Evolutionary conservation across 1,140 invertebrate species (phyloP).

Genomic region (Anagrus nilaparvatae): DNA sequence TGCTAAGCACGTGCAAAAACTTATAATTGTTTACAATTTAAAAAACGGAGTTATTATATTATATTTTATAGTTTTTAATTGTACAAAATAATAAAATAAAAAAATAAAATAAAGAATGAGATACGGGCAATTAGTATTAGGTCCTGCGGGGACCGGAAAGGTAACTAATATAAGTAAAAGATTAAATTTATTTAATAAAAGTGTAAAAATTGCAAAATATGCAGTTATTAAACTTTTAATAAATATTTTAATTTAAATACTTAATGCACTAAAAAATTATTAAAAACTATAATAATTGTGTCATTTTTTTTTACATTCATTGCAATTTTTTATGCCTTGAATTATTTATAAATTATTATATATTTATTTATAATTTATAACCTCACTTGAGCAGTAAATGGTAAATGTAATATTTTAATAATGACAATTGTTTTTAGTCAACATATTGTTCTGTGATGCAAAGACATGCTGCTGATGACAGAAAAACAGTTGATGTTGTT

Average conservation of each 20-base stretch:
- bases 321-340: too few species aligned
- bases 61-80: conserved; percentile 14
- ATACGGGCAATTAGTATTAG: conserved; percentile 90
- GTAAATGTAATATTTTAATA: conserved; percentile 2
- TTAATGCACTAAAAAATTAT: too few species aligned
- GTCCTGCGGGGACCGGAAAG: conserved; percentile 92
- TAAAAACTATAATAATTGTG: too few species aligned
- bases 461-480: conserved; percentile 66
- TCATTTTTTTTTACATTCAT: too few species aligned
- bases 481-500: conserved; percentile 73
- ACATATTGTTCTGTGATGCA: conserved; percentile 90
- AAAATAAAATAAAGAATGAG: conserved; percentile 50
- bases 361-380: too few species aligned
- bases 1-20: too few species aligned
- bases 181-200: conserved; percentile 1
- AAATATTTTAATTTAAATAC: too few species aligned
- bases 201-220: neutral
- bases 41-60: too few species aligned
- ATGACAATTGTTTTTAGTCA: conserved; percentile 50
- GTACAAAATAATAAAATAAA: conserved; percentile 11
- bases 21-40: too few species aligned
- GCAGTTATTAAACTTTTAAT: too few species aligned
- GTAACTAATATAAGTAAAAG: conserved; percentile 41
- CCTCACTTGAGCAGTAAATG: too few species aligned
- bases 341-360: too few species aligned